These are phyloP conservation scores for Lucilia cuprina DNA, from an alignment of 1,140 invertebrate genomes.

Conservation along the genomic window DNA sequence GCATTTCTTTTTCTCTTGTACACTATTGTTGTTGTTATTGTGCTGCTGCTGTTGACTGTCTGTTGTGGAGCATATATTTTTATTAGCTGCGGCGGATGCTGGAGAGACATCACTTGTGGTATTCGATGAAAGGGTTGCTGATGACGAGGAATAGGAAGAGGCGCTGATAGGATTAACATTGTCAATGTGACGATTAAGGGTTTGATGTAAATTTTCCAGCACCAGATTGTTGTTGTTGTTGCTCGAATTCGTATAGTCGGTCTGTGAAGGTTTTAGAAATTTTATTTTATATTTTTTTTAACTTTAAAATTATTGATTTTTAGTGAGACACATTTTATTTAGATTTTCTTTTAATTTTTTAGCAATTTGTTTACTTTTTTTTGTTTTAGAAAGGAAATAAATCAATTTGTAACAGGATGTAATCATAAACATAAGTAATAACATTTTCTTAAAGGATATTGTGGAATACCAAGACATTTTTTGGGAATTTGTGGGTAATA, in stretches of 20 bases:
- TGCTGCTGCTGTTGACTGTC: background rate
- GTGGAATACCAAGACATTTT: background rate
- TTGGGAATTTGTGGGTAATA: too few species aligned
- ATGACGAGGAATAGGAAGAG: background rate
- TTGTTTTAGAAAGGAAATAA: slow-evolving; percentile 13
- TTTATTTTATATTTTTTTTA: background rate
- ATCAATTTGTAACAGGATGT: slow-evolving; percentile 22
- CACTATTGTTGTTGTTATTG: background rate
- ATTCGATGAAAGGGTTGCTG: slow-evolving; percentile 15
- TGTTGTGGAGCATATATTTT: background rate
- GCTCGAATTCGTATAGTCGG: background rate
- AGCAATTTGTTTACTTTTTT: background rate
- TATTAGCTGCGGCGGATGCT: slow-evolving; percentile 23
- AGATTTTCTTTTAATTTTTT: background rate
- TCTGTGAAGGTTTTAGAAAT: slow-evolving; percentile 5
- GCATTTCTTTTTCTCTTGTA: slow-evolving; percentile 24
- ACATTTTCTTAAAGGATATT: slow-evolving; percentile 21
- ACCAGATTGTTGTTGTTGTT: slow-evolving; percentile 15
- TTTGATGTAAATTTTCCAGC: slow-evolving; percentile 6
- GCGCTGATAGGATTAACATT: slow-evolving; percentile 16
- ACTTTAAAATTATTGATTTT: slow-evolving; percentile 11
- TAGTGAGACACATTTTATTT: background rate
- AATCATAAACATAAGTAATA: background rate
- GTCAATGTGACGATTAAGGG: background rate
- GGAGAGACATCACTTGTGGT: slow-evolving; percentile 28